Percentiles rank a stretch among this genome's conserved stretches.
Conservation (phyloP, 2,113 vertebrate species). For the human (Homo sapiens) region GRCh38 chr11:17345001-17345500, state of each 20-base stretch:
- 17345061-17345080: neutral
- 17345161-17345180: slow-evolving; percentile 18
- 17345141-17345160: neutral
- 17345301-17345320: neutral
- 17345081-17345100: slow-evolving; percentile 1
- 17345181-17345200: slow-evolving; percentile 16
- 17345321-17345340: neutral
- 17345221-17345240: slow-evolving; percentile 45
- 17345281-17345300: neutral
- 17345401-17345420: neutral
- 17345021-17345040: neutral
- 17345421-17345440: neutral
- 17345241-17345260: neutral
- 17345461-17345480: no score
- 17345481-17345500: no score
- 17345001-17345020: neutral
- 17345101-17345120: neutral
- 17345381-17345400: neutral
- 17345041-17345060: neutral
- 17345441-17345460: no score
- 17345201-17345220: neutral
- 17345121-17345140: slow-evolving; percentile 35
- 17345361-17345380: neutral
- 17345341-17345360: neutral
- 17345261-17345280: slow-evolving; percentile 23